These are phyloP conservation scores for Cerceris rybyensis DNA, from an alignment of 2,888 invertebrate species.

Conservation along the genomic window DNA sequence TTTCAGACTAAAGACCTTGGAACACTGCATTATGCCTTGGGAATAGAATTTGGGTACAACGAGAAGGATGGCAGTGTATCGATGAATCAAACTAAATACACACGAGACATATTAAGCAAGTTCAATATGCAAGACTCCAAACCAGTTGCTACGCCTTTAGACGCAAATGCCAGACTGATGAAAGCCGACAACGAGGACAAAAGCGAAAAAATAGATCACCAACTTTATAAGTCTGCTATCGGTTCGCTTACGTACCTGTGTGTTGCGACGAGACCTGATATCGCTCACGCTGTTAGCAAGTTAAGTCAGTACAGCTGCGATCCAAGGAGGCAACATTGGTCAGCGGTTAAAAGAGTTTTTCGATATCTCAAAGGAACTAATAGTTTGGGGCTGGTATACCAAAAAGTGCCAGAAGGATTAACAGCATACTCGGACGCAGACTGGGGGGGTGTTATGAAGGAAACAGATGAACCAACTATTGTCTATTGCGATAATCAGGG, in stretches of 20 bases:
- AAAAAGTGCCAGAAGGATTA: background rate
- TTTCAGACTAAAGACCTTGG: background rate
- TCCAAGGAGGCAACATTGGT: background rate
- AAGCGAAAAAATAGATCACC: background rate
- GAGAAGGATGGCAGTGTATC: background rate
- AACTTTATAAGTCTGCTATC: background rate
- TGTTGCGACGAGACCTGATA: background rate
- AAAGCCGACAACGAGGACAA: background rate
- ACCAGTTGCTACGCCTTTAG: background rate
- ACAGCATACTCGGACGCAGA: background rate
- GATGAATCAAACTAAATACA: too few species aligned
- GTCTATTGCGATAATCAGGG: conserved; percentile 7
- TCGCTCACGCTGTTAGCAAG: background rate
- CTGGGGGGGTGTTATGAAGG: background rate
- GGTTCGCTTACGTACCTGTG: background rate
- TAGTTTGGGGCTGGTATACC: background rate
- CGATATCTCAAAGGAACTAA: background rate
- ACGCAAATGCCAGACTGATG: background rate
- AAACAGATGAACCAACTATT: background rate
- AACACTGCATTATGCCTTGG: background rate
- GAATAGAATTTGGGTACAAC: background rate
- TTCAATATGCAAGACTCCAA: background rate
- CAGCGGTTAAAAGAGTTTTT: background rate
- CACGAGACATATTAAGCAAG: background rate
- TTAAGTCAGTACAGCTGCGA: background rate